Base-by-base conservation (phyloP, 2,797 vertebrate species). In the Acanthurus tractus region DNA sequence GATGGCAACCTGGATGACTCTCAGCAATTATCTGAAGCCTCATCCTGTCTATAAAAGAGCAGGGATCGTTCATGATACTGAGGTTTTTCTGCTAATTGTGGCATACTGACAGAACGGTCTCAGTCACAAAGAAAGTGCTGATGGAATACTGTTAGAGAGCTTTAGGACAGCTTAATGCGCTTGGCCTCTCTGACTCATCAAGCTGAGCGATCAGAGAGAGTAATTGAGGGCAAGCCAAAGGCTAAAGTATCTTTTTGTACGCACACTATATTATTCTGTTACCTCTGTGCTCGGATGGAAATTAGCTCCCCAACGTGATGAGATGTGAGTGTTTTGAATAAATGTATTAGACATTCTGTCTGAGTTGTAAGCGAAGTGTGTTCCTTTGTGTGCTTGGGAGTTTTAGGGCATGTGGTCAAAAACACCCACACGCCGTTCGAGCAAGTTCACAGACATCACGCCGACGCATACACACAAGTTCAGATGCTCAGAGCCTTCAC, bases 201-300 rank as follows among this genome's bases (percentile, higher is more conserved):
- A 79, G 81, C 79, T 59, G 70, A 79, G 70, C 44, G 63, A 91
- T 89, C 89, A 86, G 68, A 82, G 66, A 77, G 78, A 84, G 80
- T 86, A 90, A 91, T 86, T 88, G 88, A 90, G 90, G 91, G 76
- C 86, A 88, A 87, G 83, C 85, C 63, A 86, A 84, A 89, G 91
- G 88, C 89, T 90, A 88, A 90, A 89, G 81, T 85, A 81, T 84
- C 86, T 82, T 89, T 89, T 88, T 81, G 22, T 84, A 76, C 73
- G 78, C 49, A 55, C 58, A 57, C 77, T 79, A 66, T 79, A 79
- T 89, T 83, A 86, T 83, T 86, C 72, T 70, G 63, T 74, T 83
- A 78, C 83, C 78, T 81, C 65, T 67, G 61, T 46, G 68, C 77
- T 62, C 29, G 50, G 56, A 83, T 87, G 81, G 54, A 84, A 91